Conservation (phyloP, 23 tunicate genomes). For the Halocynthia roretzi region DNA sequence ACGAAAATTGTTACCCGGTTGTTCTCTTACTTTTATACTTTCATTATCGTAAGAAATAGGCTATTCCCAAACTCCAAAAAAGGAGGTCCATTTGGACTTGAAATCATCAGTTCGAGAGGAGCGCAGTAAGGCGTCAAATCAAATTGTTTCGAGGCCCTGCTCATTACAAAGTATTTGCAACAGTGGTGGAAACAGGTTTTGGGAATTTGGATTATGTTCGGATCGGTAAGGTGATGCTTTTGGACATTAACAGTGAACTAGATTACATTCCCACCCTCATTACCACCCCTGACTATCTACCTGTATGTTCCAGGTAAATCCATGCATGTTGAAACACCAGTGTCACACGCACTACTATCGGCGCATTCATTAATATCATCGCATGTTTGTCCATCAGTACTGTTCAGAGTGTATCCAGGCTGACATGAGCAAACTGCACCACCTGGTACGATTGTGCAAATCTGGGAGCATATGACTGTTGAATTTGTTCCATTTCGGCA, state of each 20-base stretch:
- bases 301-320: constrained; percentile 43
- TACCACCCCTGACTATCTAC: too few species aligned
- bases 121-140: too few species aligned
- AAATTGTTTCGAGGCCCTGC: too few species aligned
- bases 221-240: background rate
- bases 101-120: too few species aligned
- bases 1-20: too few species aligned
- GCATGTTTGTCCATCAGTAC: constrained; percentile 18
- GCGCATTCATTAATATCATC: constrained; percentile 49
- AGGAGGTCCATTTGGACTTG: too few species aligned
- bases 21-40: too few species aligned
- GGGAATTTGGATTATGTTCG: background rate
- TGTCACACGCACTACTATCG: constrained; percentile 16
- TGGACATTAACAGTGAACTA: background rate
- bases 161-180: too few species aligned
- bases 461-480: background rate
- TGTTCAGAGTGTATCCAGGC: constrained; percentile 5
- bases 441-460: background rate
- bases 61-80: too few species aligned
- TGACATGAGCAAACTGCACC: constrained; percentile 4
- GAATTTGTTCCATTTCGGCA: background rate
- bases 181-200: background rate
- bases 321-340: constrained; percentile 12
- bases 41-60: too few species aligned
- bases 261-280: background rate